Percentiles rank a stretch among this genome's conserved stretches.
Evolutionary conservation across 2,113 vertebrate species (phyloP).

Genomic region (Erythrocebus patas): DNA sequence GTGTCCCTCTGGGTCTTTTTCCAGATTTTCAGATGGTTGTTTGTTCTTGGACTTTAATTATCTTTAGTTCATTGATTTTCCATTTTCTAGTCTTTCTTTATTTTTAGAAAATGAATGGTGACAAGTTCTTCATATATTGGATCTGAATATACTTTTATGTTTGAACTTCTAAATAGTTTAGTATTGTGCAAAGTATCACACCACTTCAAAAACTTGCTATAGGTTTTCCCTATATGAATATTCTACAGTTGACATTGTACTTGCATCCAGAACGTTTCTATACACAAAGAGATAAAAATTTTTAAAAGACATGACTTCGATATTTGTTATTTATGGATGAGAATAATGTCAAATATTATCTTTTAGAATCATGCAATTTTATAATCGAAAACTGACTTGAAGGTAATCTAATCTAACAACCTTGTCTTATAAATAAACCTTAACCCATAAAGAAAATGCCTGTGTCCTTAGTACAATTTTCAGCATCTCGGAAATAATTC

Average conservation of each 20-base stretch:
- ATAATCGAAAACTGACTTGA: background rate
- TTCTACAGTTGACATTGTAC: background rate
- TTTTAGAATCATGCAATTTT: background rate
- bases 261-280: background rate
- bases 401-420: background rate
- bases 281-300: background rate
- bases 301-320: background rate
- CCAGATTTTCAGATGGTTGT: background rate
- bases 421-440: background rate
- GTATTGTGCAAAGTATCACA: background rate
- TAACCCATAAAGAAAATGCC: background rate
- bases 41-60: background rate
- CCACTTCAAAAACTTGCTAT: background rate
- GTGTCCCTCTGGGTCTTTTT: background rate
- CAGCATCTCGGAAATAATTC: background rate
- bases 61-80: background rate
- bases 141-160: background rate
- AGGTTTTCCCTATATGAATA: background rate
- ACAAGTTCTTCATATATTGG: background rate
- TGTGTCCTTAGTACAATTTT: background rate
- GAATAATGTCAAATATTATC: background rate
- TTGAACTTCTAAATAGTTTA: background rate
- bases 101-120: background rate
- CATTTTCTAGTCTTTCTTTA: background rate
- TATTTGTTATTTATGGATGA: background rate